Evolutionary conservation across 2,113 vertebrate species (phyloP), one percentile per base, ranked within the genome.

Genomic region (Phrynosoma platyrhinos): DNA sequence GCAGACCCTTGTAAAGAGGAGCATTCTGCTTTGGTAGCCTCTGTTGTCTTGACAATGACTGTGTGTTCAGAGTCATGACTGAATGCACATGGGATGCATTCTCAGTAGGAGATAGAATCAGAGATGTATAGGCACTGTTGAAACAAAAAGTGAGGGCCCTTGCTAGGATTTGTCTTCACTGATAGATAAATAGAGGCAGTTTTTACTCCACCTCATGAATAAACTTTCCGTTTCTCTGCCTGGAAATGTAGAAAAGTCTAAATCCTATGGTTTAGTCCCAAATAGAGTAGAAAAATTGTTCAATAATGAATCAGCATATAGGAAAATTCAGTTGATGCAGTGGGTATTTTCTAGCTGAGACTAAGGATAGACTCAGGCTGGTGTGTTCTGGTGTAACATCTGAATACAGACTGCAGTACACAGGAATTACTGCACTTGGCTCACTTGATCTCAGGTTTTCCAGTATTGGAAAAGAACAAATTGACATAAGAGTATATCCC

Each of bases 41-140:
- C 85, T 89, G 16, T 93, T 86, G 53, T 76, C 91, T 91, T 91
- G 88, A 74, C 62, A 79, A 69, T 40, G 18, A 83, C 72, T 23
- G 83, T 62, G 30, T 25, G 75, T 90, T 87, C 0, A 0, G 10
- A 90, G 84, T 87, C 75, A 52, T 62, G 85, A 66, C 66, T 90
- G n/a, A 91, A 84, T 91, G 69, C 2, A 20, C 62, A 0, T n/a
- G 55, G 89, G 88, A 66, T 82, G n/a, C 18, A 40, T 90, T 91
- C 68, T 83, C 69, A 74, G n/a, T 74, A 55, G 78, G 79, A 76
- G 89, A 82, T 84, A 90, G 53, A 23, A 21, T 53, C 18, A 14
- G 20, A 47, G 27, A 27, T 12, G 42, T 55, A n/a, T 40, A 66
- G 9, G 23, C 47, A 32, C 18, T 3, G 36, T 84, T 52, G 71